Evolutionary conservation across 2,888 invertebrate genomes (phyloP), one percentile per base, ranked within the genome.

Genomic region (Leptinotarsa juncta): DNA sequence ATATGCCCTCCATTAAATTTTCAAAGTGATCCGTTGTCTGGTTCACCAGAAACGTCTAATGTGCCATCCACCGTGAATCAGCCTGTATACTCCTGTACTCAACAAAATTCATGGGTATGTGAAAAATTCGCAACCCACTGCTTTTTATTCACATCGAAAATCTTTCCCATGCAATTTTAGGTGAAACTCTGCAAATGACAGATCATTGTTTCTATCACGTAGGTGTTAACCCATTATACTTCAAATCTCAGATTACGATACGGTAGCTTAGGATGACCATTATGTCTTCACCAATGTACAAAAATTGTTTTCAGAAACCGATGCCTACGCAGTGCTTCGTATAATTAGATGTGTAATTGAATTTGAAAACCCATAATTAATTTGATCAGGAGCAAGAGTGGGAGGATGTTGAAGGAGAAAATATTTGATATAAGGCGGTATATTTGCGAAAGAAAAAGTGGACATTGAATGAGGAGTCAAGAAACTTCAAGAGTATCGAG

Each of bases 301-400:
- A 57, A 23, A 57, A 57, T 57, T 57, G 62, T 62, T 62, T 62
- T 42, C 62, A n/a, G 62, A 62, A 62, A 62, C 16, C 42, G 10
- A 62, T 32, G n/a, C 62, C 62, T 62, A 62, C 62, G 32, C 62
- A 26, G 26, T 42, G 15, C 10, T 32, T 32, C 10, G 12, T 57
- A 42, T 62, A n/a, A 62, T 62, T 62, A 26, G 16, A 32, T 10
- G 16, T 15, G 62, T 62, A 32, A 62, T 42, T 62, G 62, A 62
- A n/a, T 62, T 42, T 15, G n/a, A 62, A n/a, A n/a, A 62, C 42
- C 62, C 3, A 32, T 62, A 7, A 62, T 62, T 62, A 26, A n/a
- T 57, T 57, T 26, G 23, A 57, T 57, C 1, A 57, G 26, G 10
- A 23, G 23, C 57, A 20, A 57, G 23, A 23, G 23, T 62, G n/a